Percentiles rank a stretch among this genome's conserved stretches.
Conservation (phyloP, 2,888 invertebrate species). For the Oxystoma pomonae region DNA sequence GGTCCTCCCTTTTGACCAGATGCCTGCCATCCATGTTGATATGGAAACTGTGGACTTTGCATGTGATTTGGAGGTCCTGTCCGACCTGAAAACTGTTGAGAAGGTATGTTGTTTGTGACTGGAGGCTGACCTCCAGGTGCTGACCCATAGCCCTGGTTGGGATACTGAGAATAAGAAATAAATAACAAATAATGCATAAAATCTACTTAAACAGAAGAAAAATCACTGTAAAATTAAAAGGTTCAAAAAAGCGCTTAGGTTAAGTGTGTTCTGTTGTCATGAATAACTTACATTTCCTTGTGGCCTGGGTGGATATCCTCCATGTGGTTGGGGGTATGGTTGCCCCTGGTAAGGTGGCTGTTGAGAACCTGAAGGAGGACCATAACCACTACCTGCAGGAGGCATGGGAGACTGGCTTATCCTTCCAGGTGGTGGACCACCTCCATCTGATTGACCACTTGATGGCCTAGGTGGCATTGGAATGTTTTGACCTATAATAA, state of each 20-base stretch:
- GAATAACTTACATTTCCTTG: constrained; percentile 50
- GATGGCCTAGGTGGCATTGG: constrained; percentile 95
- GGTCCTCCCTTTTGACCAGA: constrained; percentile 37
- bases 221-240: too few relatives aligned
- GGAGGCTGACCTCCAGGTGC: constrained; percentile 48
- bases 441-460: constrained; percentile 65
- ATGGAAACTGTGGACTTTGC: constrained; percentile 48
- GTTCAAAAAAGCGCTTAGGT: too few relatives aligned
- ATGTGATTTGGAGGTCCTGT: constrained; percentile 52
- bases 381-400: constrained; percentile 19
- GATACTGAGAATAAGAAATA: too few relatives aligned
- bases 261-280: too few relatives aligned
- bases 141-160: constrained; percentile 52
- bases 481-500: constrained; percentile 75
- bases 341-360: constrained; percentile 51
- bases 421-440: constrained; percentile 47
- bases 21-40: constrained; percentile 43
- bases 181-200: too few relatives aligned
- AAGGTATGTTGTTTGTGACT: constrained; percentile 46
- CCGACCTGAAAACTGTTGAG: constrained; percentile 52
- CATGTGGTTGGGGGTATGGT: constrained; percentile 47
- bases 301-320: constrained; percentile 49
- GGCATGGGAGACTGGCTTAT: constrained; percentile 71
- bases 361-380: constrained; percentile 18
- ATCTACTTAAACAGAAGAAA: too few relatives aligned